phyloP scores from a whole-genome alignment of 1,140 invertebrate genomes.

The Atta colombica region DNA sequence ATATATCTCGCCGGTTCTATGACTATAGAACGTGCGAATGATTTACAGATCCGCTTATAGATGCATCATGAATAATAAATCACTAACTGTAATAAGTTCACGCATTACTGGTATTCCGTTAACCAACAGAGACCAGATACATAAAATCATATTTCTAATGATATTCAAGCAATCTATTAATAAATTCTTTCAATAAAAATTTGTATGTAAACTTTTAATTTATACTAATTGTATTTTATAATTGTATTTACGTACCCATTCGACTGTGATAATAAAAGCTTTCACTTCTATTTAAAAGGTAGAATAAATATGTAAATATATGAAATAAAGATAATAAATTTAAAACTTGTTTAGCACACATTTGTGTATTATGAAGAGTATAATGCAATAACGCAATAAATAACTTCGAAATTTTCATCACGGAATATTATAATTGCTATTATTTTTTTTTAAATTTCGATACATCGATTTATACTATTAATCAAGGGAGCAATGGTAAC shows the following conservation, averaged over 20 bases:
- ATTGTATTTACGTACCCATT: neutral
- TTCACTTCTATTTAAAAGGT: neutral
- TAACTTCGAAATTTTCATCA: neutral
- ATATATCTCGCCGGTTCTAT: neutral
- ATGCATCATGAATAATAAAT: slow-evolving; percentile 53
- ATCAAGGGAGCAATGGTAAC: too few relatives aligned
- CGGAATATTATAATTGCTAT: neutral
- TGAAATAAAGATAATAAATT: neutral
- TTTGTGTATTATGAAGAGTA: neutral
- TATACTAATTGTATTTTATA: neutral
- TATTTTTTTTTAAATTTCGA: neutral
- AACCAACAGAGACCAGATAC: neutral
- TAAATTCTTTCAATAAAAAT: slow-evolving; percentile 4
- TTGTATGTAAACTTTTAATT: slow-evolving; percentile 15
- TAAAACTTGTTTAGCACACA: neutral
- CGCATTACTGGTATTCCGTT: slow-evolving; percentile 36
- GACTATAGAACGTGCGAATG: neutral
- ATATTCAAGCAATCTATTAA: neutral
- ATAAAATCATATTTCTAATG: slow-evolving; percentile 31
- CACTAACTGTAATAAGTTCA: slow-evolving; percentile 19
- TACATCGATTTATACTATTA: neutral
- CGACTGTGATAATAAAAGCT: neutral
- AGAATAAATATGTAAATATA: neutral
- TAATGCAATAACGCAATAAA: neutral
- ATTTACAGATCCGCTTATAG: slow-evolving; percentile 40